Percentiles rank a stretch among this genome's conserved stretches.
Conservation (phyloP, 2,888 invertebrate species). For the Athalia circularis region DNA sequence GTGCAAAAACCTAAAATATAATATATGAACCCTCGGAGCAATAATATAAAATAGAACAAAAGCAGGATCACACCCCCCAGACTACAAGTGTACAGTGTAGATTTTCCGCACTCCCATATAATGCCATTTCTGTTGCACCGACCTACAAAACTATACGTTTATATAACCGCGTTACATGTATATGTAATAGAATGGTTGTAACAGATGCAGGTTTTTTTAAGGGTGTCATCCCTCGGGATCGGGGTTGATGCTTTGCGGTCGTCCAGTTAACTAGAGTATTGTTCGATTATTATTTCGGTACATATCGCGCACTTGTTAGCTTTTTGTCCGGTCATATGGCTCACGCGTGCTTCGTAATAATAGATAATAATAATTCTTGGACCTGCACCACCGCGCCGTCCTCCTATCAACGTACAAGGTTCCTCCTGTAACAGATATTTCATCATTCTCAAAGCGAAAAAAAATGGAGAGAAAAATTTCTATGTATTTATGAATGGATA, state of each 20-base stretch:
- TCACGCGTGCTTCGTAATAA: constrained; percentile 3
- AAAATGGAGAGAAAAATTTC: too few species aligned
- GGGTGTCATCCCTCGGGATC: constrained; percentile 63
- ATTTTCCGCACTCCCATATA: constrained; percentile 57
- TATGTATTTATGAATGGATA: too few species aligned
- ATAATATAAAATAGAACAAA: constrained; percentile 50
- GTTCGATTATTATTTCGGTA: constrained; percentile 74
- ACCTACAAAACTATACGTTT: background rate
- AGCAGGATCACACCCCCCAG: constrained; percentile 55
- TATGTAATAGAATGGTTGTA: constrained; percentile 49
- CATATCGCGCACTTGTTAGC: constrained; percentile 74
- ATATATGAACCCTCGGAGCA: constrained; percentile 40
- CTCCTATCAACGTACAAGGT: background rate
- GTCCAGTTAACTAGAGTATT: constrained; percentile 72
- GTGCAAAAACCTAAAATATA: constrained; percentile 38
- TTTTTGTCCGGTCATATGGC: constrained; percentile 58
- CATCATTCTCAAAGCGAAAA: too few species aligned
- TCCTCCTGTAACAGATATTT: too few species aligned
- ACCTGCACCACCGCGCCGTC: constrained; percentile 4
- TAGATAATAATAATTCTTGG: too few species aligned
- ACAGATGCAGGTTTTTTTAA: constrained; percentile 64
- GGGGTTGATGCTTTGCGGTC: constrained; percentile 61
- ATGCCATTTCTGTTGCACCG: background rate
- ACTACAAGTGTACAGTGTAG: constrained; percentile 54
- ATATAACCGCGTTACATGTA: constrained; percentile 1